These are phyloP conservation scores for Hyperoplus lanceolatus DNA, from an alignment of 2,797 vertebrate species.

Conservation along the genomic window DNA sequence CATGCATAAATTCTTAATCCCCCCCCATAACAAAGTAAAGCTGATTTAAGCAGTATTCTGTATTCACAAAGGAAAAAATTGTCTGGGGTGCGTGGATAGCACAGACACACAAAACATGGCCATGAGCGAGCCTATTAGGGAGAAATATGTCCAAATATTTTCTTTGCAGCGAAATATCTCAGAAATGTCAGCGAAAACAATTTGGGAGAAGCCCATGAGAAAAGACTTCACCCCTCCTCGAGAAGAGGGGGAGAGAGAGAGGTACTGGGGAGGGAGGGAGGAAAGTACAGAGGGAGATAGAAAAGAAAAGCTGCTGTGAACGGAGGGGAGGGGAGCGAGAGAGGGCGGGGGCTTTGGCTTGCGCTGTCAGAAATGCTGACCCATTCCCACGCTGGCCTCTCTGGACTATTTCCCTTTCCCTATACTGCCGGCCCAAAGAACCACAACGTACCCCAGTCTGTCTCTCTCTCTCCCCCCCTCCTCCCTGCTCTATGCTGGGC, in stretches of 20 bases:
- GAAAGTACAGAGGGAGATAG: slow-evolving; percentile 32
- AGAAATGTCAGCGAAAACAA: slow-evolving; percentile 86
- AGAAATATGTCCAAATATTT: slow-evolving; percentile 83
- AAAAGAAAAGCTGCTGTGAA: slow-evolving; percentile 60
- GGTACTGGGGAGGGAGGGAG: slow-evolving; percentile 25
- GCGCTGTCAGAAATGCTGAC: slow-evolving; percentile 80
- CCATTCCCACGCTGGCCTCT: slow-evolving; percentile 86
- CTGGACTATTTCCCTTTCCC: slow-evolving; percentile 69
- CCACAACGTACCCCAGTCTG: slow-evolving; percentile 56
- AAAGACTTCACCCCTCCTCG: slow-evolving; percentile 72
- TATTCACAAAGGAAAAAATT: slow-evolving; percentile 9
- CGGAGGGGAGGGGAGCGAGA: slow-evolving; percentile 37
- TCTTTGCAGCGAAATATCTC: slow-evolving; percentile 81
- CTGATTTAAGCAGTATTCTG: slow-evolving; percentile 42
- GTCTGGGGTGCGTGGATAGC: slow-evolving; percentile 12
- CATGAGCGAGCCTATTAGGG: slow-evolving; percentile 66
- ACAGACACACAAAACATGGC: slow-evolving; percentile 44
- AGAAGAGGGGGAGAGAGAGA: slow-evolving; percentile 42
- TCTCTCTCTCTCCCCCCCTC: slow-evolving; percentile 54
- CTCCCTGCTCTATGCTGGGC: slow-evolving; percentile 53
- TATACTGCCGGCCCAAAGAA: slow-evolving; percentile 59
- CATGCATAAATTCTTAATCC: neutral
- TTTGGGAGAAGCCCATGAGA: slow-evolving; percentile 80
- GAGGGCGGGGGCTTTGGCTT: slow-evolving; percentile 64
- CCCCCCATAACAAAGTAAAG: slow-evolving; percentile 17